Evolutionary conservation across 2,113 vertebrate genomes (phyloP), one percentile per base, ranked within the genome.

Genomic region (Zingel zingel): DNA sequence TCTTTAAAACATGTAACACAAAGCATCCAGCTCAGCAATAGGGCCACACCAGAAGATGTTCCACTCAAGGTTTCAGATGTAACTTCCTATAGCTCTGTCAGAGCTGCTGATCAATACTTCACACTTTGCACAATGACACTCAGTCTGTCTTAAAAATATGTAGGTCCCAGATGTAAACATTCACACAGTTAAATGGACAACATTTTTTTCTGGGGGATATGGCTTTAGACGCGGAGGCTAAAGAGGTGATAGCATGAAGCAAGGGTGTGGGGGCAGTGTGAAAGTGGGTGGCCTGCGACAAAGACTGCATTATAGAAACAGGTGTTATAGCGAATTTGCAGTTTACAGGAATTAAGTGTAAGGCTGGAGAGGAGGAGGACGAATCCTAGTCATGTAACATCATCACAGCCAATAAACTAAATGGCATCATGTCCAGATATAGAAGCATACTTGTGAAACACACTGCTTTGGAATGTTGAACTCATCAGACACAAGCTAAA

Each of bases 181-280:
- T 79, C 9, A 71, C 65, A 79, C 81, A 61, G 59, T 65, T 79
- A 88, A 87, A 54, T 82, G 71, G 86, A 86, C 82, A 68, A 23
- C 76, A 53, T 62, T 74, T 83, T 63, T 78, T 73, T 81, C 88
- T 19, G 53, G 73, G 71, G 87, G 77, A 86, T 88, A 67, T 12
- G 63, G 76, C 85, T 89, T 79, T 63, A 85, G 85, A 85, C 33
- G 56, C 4, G 63, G 67, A 85, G 84, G 85, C 88, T 88, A 81
- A 84, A 74, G 71, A 91, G 84, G 87, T 91, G 90, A 90, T 74
- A 87, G 79, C 74, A 84, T 74, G 81, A 91, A 91, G 77, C 68
- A 87, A 53, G 89, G 84, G 63, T 88, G 86, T 80, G 90, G 81
- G 80, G 85, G 86, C 64, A 79, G 88, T 82, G 88, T 87, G 86